Base-by-base conservation (phyloP, 2,797 vertebrate species). In the Phyllotis vaccarum region DNA sequence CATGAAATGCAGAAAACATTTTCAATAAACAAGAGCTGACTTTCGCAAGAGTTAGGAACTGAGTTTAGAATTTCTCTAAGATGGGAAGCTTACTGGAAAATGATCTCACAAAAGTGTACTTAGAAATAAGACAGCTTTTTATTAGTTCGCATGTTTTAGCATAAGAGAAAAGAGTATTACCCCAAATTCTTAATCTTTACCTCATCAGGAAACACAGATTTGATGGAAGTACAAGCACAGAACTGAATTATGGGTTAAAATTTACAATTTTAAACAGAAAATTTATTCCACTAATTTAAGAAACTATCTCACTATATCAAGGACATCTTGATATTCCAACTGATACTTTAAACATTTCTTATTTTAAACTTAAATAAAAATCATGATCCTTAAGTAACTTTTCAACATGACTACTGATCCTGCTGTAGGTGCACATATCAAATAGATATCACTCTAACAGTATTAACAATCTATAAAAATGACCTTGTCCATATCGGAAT, bases 281-380 rank as follows among this genome's bases (percentile, higher is more conserved):
- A 70, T 89, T 56, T 95, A 93, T 92, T 89, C 95, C 3, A 74
- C 86, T 93, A 91, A 83, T 83, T 95, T 91, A 93, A 86, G 43
- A 85, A 87, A 17, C 2, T 56, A 4, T 11, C 11, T 78, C 34
- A 93, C 37, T 95, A 85, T 90, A 86, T 93, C 22, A 86, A 89
- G 92, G 9, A 29, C 17, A 91, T 68, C 9, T 78, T 86, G 5
- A 12, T 86, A 90, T 79, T 90, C 16, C 22, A 96, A 87, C 37
- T 88, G 8, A 46, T 91, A 74, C 76, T 82, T 83, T 87, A 95
- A 85, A 79, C 85, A 52, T 56, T 52, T 94, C 37, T 85, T 95
- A 92, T 72, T 97, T 94, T 82, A 95, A 94, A 11, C 17, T 86
- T 1, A 94, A 95, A 91, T 91, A 6, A 91, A 40, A 93, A 79